Conservation (phyloP, 2,888 invertebrate genomes). For the Craniophora ligustri region DNA sequence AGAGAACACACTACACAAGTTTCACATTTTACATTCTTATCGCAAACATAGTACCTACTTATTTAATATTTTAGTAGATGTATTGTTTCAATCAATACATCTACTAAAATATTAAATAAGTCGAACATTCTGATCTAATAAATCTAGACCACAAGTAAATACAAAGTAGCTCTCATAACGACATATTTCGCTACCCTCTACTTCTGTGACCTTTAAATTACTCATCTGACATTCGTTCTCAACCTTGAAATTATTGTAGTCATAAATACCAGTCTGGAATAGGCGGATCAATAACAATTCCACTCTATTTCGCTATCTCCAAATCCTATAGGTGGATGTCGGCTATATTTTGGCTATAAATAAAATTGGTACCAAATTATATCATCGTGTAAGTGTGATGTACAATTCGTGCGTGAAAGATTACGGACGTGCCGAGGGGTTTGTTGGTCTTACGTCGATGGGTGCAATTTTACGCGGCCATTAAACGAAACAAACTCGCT, state of each 20-base stretch:
- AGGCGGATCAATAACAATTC: constrained; percentile 51
- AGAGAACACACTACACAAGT: too few species aligned
- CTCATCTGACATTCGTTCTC: constrained; percentile 2
- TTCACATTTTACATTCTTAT: neutral
- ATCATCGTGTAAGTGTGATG: constrained; percentile 62
- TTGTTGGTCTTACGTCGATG: constrained; percentile 60
- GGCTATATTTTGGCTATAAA: constrained; percentile 58
- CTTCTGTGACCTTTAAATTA: constrained; percentile 22
- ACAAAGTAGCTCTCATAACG: constrained; percentile 7
- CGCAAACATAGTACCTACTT: too few species aligned
- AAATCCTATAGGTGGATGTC: constrained; percentile 53
- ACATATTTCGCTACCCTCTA: constrained; percentile 5
- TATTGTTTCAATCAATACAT: too few species aligned
- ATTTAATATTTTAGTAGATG: too few species aligned
- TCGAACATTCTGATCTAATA: too few species aligned
- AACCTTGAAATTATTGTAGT: constrained; percentile 48
- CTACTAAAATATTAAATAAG: too few species aligned
- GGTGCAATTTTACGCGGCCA: constrained; percentile 71
- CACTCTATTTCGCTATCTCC: constrained; percentile 36
- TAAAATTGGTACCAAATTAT: constrained; percentile 63
- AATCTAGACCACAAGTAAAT: constrained; percentile 17
- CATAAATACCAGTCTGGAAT: constrained; percentile 35
- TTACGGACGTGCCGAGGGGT: constrained; percentile 70
- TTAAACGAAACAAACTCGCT: constrained; percentile 69
- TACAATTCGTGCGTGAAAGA: constrained; percentile 74